Base-by-base conservation (phyloP, 2,113 vertebrate species). In the Hypanus sabinus region DNA sequence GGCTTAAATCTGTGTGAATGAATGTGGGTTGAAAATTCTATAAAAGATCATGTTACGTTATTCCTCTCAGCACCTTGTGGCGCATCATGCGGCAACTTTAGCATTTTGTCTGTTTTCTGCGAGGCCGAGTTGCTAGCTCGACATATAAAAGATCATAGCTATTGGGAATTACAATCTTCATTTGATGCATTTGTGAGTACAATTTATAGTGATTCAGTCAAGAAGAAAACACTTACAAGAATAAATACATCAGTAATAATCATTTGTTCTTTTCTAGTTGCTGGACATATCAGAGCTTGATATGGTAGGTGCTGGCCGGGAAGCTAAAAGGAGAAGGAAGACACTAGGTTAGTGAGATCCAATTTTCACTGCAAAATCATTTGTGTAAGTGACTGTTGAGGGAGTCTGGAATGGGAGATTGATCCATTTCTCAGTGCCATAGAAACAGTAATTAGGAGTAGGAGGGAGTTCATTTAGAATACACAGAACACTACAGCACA, bases 301-400 rank as follows among this genome's bases (percentile, higher is more conserved):
- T 36, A 97, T 96, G 96, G 98, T 99, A 0, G 98, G 98, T 83
- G 98, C 98, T 80, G 99, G 98, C 94, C 97, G 98, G 94, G 99
- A 99, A 95, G 98, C 99, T 0, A 99, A 99, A 96, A 97, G 98
- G 95, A 98, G 99, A 95, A 97, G 98, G 95, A 99, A 99, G 97
- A 99, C 98, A 18, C 94, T 99, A 95, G 99, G 99, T 99, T 96
- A 71, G 96, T 95, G 36, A 36, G 75, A 87, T 77, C 57, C 79
- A 22, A 80, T 73, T 68, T 73, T 75, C 55, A 11, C 38, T 93
- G 91, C 22, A 93, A n/a, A 88, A 36, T 33, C 11, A 87, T 60
- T 27, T 10, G 0, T 87, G 11, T 10, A 30, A 14, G n/a, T 71
- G 16, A 3, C 36, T 24, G 10, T 12, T 46, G 91, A 73, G 36